Base-by-base conservation (phyloP, 2,113 vertebrate genomes). In the Lontra canadensis region DNA sequence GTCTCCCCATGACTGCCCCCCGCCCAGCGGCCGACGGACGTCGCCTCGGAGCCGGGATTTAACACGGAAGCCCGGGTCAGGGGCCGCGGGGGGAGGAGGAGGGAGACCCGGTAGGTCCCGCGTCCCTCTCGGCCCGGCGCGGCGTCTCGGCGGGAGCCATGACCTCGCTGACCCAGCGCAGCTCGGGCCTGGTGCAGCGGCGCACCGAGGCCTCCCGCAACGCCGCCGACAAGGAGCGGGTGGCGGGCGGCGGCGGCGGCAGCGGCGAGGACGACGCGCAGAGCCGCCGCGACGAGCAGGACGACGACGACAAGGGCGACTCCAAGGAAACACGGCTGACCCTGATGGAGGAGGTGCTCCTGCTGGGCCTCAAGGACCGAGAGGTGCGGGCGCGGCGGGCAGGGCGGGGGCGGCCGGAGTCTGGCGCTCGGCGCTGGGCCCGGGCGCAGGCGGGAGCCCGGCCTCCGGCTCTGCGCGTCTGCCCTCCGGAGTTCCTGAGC, bases 301-400 rank as follows among this genome's bases (percentile, higher is more conserved):
- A 98, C 74, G 99, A 99, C 31, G 99, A 99, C 29, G 99, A 99
- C 96, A 99, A 98, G 98, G 99, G 99, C 73, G 99, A 99, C 98
- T 99, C 99, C 85, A 99, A 99, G 98, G 99, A 99, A 98, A 99
- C 99, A 29, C 99, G 99, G n/a, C 99, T 99, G 63, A 99, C 99
- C 4, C 98, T 99, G 44, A 99, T 99, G 99, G 99, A 99, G 93
- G 99, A 99, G 95, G 99, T 99, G 98, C 98, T 99, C 97, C 98
- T 99, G 13, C 98, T 99, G 97, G 99, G 99, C 90, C 99, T 99
- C 80, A 99, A 99, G 98, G 99, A 99, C 99, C 99, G 99, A 94
- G 99, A 99, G 99, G 99, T 99, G 98, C 97, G 98, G 82, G 44
- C 17, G 49, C 85, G 67, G 76, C 89, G 13, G 59, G 61, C 96